Evolutionary conservation across 2,113 vertebrate species (phyloP).

Genomic region (Anguilla rostrata): DNA sequence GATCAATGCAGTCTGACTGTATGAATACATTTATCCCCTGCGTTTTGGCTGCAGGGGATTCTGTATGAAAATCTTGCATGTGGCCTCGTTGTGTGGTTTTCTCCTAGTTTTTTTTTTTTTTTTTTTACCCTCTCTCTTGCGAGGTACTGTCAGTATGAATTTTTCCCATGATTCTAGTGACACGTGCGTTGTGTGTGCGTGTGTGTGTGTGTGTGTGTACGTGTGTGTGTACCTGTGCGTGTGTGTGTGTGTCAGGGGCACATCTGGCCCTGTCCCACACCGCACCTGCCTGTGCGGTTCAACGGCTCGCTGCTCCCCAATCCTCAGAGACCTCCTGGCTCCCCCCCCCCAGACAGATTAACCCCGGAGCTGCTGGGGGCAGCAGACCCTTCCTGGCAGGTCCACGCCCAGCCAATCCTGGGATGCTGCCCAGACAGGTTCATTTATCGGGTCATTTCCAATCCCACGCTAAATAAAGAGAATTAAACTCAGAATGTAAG

Average conservation of each 20-base stretch:
- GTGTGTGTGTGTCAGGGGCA: not conserved
- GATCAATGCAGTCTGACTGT: not conserved
- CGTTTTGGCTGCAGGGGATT: not conserved
- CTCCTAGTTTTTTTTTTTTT: not conserved
- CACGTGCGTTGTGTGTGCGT: not conserved
- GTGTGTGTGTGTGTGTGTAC: conserved; percentile 2
- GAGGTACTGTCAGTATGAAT: not conserved
- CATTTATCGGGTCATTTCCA: not conserved
- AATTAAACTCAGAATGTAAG: not conserved
- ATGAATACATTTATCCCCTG: not conserved
- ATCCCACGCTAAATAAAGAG: not conserved
- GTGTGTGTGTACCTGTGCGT: not conserved
- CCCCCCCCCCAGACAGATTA: not conserved
- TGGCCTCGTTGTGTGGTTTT: not conserved
- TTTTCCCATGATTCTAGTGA: not conserved
- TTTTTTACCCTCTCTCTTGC: not conserved
- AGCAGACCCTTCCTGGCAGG: not conserved
- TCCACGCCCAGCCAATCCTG: not conserved
- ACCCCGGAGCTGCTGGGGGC: not conserved
- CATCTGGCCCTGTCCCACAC: not conserved
- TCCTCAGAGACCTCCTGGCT: not conserved
- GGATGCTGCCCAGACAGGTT: not conserved
- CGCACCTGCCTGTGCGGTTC: not conserved
- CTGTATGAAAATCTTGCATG: not conserved
- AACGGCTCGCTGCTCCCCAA: not conserved